Evolutionary conservation across 2,113 vertebrate species (phyloP), one percentile per base, ranked within the genome.

Genomic region (Chaenogobius annularis): DNA sequence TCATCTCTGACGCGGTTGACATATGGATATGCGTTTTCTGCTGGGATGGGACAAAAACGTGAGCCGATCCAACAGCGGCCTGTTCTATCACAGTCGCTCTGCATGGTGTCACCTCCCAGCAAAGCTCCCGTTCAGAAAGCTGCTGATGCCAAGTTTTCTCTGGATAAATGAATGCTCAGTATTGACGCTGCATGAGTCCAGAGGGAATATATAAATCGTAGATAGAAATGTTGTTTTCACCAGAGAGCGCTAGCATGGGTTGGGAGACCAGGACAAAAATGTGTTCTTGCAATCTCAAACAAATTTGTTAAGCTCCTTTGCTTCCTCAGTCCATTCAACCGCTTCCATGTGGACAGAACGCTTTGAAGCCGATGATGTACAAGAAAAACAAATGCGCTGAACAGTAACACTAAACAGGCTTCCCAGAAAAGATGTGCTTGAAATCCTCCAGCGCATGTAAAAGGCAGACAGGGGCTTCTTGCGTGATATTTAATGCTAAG

Each of bases 401-500:
- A 75, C 59, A 68, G 46, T 48, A 74, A 26, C 55, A 82, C n/a
- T n/a, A 82, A 85, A 88, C 78, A 73, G 81, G 66, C 1, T 0
- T 86, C 79, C 73, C 69, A 69, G 72, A 82, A 83, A 78, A 78
- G 78, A 82, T 82, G 69, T 81, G 40, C 80, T 37, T 77, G 73
- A 85, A 88, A 87, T 85, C 83, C 81, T 82, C 71, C 78, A 73
- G 80, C 72, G 72, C 67, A 54, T 85, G 87, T 81, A 74, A 73
- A 76, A 85, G 58, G 50, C 44, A 15, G 71, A 48, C 65, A 63
- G 76, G n/a, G 52, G 83, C 78, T 66, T 90, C 75, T 85, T 77
- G 26, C 4, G 26, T 4, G 26, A 1, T 31, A 85, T 91, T 77
- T 82, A 68, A 31, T 59, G 22, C 69, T 64, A 77, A 74, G 82